Evolutionary conservation across 2,113 vertebrate genomes (phyloP), one percentile per base, ranked within the genome.

Genomic region (Chinchilla lanigera): DNA sequence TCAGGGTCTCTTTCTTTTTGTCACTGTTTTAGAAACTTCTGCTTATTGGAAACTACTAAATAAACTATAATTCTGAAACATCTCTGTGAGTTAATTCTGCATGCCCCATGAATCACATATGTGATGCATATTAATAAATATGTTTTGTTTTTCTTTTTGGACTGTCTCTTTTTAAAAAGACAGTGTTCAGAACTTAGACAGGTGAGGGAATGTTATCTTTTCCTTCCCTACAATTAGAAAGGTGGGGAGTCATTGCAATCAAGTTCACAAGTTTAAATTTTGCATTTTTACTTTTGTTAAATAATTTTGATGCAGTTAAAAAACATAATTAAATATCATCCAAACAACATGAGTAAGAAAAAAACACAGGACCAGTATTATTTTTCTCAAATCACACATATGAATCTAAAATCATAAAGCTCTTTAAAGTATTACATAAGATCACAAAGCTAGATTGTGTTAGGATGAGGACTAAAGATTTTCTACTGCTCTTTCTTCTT

Each of bases 401-500:
- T 82, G 60, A 16, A 86, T 28, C 24, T 83, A 14, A 69, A 90
- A 93, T 14, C 16, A 73, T 33, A 86, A 52, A 83, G 19, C 67
- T 17, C 6, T 78, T 60, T 82, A 77, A 16, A 61, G 41, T 77
- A 89, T 50, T 69, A 24, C 52, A 54, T 54, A 86, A 56, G 1
- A 5, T 86, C 65, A 90, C 41, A 96, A 14, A 82, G 63, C 3
- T 41, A 71, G 69, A 65, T 60, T 60, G 17, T 85, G 54, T 89
- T 47, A 85, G 54, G 33, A 8, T 61, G 35, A 93, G 7, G 38
- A 44, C 1, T 47, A 44, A 89, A 44, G 20, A 35, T 63, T 92
- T 20, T 75, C 14, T 16, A 84, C 54, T 82, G 7, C 78, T 96
- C 89, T 92, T 90, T 60, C 65, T 81, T 28, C 17, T 47, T 87